phyloP scores from a whole-genome alignment of 2,113 vertebrate species.

The Silurus asotus region DNA sequence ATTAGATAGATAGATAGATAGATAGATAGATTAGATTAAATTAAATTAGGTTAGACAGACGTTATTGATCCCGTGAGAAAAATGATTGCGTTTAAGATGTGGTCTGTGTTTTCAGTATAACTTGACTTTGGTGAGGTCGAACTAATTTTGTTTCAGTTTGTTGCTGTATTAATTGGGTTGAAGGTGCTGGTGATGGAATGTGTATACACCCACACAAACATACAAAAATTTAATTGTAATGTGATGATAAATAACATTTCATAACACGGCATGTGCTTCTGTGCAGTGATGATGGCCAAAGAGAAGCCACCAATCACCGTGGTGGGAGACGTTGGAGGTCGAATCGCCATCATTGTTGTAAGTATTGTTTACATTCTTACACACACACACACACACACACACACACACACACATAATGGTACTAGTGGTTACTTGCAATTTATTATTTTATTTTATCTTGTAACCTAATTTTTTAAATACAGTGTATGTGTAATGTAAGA shows the following conservation, averaged over 20 bases:
- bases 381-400: not conserved
- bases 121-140: not conserved
- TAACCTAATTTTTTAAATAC: not conserved
- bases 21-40: too few species aligned
- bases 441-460: not conserved
- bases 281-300: conserved; percentile 97
- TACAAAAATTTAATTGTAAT: not conserved
- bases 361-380: conserved; percentile 45
- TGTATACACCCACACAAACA: not conserved
- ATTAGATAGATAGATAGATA: too few species aligned
- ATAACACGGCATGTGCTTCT: conserved; percentile 24
- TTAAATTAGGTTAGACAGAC: too few species aligned
- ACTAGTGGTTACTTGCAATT: not conserved
- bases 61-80: too few species aligned
- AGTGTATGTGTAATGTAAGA: not conserved
- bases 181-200: conserved; percentile 3
- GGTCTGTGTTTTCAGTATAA: not conserved
- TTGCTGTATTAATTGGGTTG: not conserved
- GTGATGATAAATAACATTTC: not conserved
- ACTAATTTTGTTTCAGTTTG: not conserved
- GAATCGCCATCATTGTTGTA: conserved; percentile 98
- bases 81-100: too few species aligned
- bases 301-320: conserved; percentile 98
- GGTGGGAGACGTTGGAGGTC: conserved; percentile 94
- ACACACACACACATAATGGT: not conserved